Evolutionary conservation across 2,888 invertebrate species (phyloP).

Genomic region (Aphidoletes aphidimyza): DNA sequence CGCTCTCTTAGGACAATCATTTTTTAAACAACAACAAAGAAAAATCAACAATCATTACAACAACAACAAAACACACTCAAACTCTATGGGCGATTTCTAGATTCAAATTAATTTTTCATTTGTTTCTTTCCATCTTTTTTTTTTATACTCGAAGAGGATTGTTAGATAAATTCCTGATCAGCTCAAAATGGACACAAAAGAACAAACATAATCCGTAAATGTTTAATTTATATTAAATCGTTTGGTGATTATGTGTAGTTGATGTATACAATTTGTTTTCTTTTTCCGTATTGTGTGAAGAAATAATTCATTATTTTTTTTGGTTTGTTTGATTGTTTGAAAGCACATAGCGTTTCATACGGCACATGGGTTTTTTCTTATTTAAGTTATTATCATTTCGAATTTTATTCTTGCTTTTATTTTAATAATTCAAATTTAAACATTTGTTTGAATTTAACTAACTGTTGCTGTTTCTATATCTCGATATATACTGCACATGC

Average conservation of each 20-base stretch:
- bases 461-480: not conserved
- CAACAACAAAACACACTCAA: not conserved
- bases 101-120: conserved; percentile 48
- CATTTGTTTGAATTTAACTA: not conserved
- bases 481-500: not conserved
- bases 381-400: not conserved
- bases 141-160: conserved; percentile 46
- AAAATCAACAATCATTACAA: not conserved
- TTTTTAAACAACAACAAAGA: not conserved
- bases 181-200: conserved; percentile 51
- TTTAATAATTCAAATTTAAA: not conserved
- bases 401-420: not conserved
- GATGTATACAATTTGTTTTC: not conserved
- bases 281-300: conserved; percentile 7
- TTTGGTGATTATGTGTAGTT: conserved; percentile 50
- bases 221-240: conserved; percentile 48
- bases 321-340: too few relatives aligned
- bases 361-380: not conserved
- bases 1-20: not conserved
- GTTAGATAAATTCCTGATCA: conserved; percentile 42
- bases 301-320: too few relatives aligned
- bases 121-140: conserved; percentile 51
- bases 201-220: conserved; percentile 49
- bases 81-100: not conserved
- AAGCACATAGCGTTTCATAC: conserved; percentile 39